These are phyloP conservation scores for Bombus haemorrhoidalis DNA, from an alignment of 1,140 invertebrate genomes.

Conservation along the genomic window DNA sequence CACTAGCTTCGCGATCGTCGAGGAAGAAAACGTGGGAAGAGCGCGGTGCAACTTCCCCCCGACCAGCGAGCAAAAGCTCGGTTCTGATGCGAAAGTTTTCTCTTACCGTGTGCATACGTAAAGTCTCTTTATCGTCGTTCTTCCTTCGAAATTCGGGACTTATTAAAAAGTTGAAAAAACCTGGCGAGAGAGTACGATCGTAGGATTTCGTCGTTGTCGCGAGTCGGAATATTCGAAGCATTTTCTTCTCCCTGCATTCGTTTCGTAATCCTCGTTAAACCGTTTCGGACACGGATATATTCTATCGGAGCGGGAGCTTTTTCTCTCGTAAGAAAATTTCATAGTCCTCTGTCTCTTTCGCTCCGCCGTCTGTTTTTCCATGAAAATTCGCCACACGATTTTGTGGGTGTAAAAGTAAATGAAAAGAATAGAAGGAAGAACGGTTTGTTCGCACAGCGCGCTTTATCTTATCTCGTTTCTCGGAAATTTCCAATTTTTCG, in stretches of 20 bases:
- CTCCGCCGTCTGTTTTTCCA: background rate
- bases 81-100: slow-evolving; percentile 4
- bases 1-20: slow-evolving; percentile 23
- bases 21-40: slow-evolving; percentile 11
- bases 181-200: too few species aligned
- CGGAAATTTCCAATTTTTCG: background rate
- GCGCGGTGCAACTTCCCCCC: background rate
- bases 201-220: too few species aligned
- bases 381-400: slow-evolving; percentile 11
- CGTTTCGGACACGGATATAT: background rate
- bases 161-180: slow-evolving; percentile 27
- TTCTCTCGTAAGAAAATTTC: background rate
- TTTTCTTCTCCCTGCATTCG: background rate
- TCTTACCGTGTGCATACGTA: background rate
- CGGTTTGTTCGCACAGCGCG: background rate
- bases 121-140: background rate
- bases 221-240: too few species aligned
- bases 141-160: slow-evolving; percentile 12
- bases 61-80: background rate
- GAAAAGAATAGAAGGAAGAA: background rate
- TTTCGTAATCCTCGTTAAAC: slow-evolving; percentile 11
- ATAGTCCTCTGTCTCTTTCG: background rate
- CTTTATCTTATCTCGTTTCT: background rate
- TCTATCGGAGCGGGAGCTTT: background rate
- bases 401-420: background rate